Percentiles rank a stretch among this genome's conserved stretches.
Conservation (phyloP, 2,113 vertebrate genomes). For the Engraulis encrasicolus region DNA sequence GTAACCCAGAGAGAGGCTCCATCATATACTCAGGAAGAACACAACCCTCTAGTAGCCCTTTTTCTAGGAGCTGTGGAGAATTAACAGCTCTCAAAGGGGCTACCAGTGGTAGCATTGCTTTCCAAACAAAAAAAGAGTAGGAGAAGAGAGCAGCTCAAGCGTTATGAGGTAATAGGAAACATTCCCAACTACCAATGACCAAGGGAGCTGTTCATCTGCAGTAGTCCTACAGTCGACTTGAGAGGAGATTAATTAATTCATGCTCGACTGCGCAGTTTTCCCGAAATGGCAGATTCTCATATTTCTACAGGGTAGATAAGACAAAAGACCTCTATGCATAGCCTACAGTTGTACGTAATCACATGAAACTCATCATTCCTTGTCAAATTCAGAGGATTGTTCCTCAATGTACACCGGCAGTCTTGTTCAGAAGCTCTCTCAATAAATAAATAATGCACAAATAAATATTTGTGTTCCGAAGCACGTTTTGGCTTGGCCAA, state of each 20-base stretch:
- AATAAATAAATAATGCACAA: too few species aligned
- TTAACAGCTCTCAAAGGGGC: not conserved
- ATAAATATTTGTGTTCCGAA: too few species aligned
- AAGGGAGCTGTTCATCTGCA: constrained; percentile 7
- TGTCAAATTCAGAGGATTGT: not conserved
- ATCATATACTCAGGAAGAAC: not conserved
- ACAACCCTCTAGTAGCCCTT: not conserved
- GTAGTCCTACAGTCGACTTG: not conserved
- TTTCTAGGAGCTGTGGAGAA: too few species aligned
- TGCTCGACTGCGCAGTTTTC: not conserved
- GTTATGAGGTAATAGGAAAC: not conserved
- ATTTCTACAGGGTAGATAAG: not conserved
- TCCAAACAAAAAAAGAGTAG: not conserved
- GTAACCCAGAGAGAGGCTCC: not conserved
- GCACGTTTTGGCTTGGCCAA: too few species aligned
- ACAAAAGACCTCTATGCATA: not conserved
- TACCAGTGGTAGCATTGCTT: not conserved
- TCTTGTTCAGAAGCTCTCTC: too few species aligned
- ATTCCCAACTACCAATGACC: not conserved
- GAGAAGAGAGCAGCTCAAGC: not conserved
- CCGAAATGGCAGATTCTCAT: not conserved
- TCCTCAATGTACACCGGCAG: too few species aligned
- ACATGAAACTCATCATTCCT: not conserved
- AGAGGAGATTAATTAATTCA: not conserved
- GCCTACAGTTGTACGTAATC: not conserved